phyloP scores from a whole-genome alignment of 2,797 vertebrate species.

The Cossypha polioptera region DNA sequence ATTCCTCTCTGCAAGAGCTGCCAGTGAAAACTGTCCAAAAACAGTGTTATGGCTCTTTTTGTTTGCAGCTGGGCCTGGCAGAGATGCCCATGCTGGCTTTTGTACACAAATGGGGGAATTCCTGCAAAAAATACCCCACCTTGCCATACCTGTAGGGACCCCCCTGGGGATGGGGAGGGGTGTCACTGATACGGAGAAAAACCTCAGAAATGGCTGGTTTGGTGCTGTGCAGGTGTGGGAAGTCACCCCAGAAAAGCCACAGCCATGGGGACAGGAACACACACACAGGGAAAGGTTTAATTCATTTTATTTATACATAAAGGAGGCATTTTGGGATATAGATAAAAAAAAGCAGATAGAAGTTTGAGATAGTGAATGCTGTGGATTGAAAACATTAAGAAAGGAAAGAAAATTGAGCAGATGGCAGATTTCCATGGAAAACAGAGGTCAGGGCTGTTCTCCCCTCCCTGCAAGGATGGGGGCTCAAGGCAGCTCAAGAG shows the following conservation, averaged over 20 bases:
- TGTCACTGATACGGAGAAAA: not conserved
- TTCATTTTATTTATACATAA: slow-evolving; percentile 7
- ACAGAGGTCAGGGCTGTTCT: not conserved
- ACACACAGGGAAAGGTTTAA: not conserved
- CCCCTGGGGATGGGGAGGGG: fast-evolving
- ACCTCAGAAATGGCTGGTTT: not conserved
- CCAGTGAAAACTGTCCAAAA: not conserved
- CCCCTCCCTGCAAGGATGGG: not conserved
- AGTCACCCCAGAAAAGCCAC: not conserved
- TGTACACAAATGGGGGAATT: not conserved
- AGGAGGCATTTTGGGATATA: not conserved
- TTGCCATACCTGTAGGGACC: not conserved
- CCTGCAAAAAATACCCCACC: not conserved
- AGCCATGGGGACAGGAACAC: not conserved
- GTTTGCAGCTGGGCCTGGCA: not conserved
- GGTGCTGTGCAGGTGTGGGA: fast-evolving
- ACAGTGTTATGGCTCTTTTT: not conserved
- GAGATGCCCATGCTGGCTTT: fast-evolving
- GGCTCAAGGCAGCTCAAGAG: not conserved
- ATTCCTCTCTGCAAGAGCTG: not conserved
- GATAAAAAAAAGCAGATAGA: not conserved
- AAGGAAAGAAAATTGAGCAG: not conserved
- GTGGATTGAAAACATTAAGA: not conserved
- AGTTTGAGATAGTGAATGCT: not conserved
- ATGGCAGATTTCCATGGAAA: not conserved